Conservation (phyloP, 2,113 vertebrate species). For the Hyperoodon ampullatus region DNA sequence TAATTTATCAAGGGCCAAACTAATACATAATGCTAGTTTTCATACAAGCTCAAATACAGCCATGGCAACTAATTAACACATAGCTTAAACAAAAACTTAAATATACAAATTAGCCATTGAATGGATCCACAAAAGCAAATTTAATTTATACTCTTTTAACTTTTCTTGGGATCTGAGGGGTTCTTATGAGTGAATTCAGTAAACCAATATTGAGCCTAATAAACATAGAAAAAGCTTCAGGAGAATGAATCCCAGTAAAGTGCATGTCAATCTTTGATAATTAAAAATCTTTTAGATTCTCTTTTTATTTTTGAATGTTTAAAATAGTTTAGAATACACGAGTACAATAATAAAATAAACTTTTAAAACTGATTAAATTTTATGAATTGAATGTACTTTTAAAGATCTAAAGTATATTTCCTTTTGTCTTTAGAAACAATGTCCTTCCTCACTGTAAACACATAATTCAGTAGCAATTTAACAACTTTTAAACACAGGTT, state of each 20-base stretch:
- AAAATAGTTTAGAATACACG: not conserved
- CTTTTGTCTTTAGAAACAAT: constrained; percentile 34
- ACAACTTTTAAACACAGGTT: not conserved
- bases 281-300: not conserved
- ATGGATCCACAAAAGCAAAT: not conserved
- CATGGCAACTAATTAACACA: not conserved
- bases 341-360: not conserved
- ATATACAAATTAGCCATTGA: not conserved
- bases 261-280: not conserved
- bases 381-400: constrained; percentile 1
- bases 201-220: not conserved
- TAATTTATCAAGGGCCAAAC: constrained; percentile 25
- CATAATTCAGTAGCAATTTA: not conserved
- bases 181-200: not conserved
- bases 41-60: not conserved
- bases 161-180: not conserved
- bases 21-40: not conserved
- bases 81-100: not conserved
- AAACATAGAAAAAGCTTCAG: not conserved
- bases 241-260: not conserved
- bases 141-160: constrained; percentile 4
- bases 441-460: not conserved
- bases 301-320: constrained; percentile 7
- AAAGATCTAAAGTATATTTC: not conserved
- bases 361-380: not conserved